A percentile compares a stretch with the other conserved stretches of the same genome.
Conservation (phyloP, 2,888 invertebrate genomes). For the Nomada hirtipes region DNA sequence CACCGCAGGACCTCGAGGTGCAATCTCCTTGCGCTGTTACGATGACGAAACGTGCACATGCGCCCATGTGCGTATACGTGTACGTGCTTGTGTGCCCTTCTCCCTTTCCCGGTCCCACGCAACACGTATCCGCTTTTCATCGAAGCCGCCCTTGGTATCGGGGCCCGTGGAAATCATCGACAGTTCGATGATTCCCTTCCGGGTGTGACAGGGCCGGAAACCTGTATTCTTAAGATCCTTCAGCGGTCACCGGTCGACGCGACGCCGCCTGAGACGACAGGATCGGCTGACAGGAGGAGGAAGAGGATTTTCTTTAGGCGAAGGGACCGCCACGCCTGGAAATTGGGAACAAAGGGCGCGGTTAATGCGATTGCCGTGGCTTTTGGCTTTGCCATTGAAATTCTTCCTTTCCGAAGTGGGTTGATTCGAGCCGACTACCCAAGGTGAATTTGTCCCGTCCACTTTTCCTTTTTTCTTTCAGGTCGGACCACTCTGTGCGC, state of each 20-base stretch:
- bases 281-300: slow-evolving; percentile 27
- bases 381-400: slow-evolving; percentile 4
- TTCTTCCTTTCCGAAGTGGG: background rate
- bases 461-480: too few species aligned
- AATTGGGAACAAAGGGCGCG: slow-evolving; percentile 24
- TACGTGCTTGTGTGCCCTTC: slow-evolving; percentile 2
- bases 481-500: too few species aligned
- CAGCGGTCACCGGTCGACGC: slow-evolving; percentile 26
- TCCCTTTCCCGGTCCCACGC: slow-evolving; percentile 6
- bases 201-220: slow-evolving; percentile 78
- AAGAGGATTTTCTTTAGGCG: slow-evolving; percentile 29
- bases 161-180: slow-evolving; percentile 70
- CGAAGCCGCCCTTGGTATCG: slow-evolving; percentile 41
- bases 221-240: slow-evolving; percentile 70
- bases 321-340: slow-evolving; percentile 18
- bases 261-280: slow-evolving; percentile 3
- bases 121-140: slow-evolving; percentile 39
- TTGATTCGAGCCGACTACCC: background rate
- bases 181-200: slow-evolving; percentile 66
- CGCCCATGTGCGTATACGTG: slow-evolving; percentile 60
- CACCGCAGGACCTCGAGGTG: slow-evolving; percentile 70
- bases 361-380: slow-evolving; percentile 39
- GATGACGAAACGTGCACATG: slow-evolving; percentile 70
- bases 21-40: slow-evolving; percentile 73
- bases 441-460: too few species aligned